Evolutionary conservation across 2,113 vertebrate genomes (phyloP).

Genomic region (Eclectus roratus): DNA sequence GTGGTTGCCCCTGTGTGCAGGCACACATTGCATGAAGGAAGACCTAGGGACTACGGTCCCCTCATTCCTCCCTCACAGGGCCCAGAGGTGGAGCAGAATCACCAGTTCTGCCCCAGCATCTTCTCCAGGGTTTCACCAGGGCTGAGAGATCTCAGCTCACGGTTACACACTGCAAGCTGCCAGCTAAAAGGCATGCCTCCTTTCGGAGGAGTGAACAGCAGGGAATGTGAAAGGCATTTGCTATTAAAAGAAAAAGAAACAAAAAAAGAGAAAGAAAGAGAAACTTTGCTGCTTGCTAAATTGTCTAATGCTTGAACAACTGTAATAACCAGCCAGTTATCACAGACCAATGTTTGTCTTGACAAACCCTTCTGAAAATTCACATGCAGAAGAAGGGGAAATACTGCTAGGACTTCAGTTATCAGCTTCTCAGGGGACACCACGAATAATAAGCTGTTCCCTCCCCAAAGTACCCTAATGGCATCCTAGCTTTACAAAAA

Average conservation of each 20-base stretch:
- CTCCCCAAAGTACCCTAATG: not conserved
- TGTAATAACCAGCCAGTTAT: not conserved
- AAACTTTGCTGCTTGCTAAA: not conserved
- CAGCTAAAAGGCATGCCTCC: not conserved
- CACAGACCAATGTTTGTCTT: not conserved
- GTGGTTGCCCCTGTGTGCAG: too few species aligned
- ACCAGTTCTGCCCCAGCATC: not conserved
- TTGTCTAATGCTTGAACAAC: not conserved
- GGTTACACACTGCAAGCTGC: not conserved
- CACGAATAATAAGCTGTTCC: not conserved
- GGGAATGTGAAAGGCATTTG: not conserved
- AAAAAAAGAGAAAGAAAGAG: not conserved
- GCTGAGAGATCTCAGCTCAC: not conserved
- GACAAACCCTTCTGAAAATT: slow-evolving; percentile 2
- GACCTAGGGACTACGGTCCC: not conserved
- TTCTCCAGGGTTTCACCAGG: not conserved
- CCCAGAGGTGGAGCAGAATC: not conserved
- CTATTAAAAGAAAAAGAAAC: not conserved
- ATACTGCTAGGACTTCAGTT: not conserved
- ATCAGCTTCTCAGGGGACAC: not conserved
- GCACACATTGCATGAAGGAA: not conserved
- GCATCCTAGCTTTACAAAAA: slow-evolving; percentile 10
- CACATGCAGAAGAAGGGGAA: not conserved
- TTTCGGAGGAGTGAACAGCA: not conserved
- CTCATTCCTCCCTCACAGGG: not conserved